Percentiles rank a stretch among this genome's conserved stretches.
Conservation (phyloP, 2,113 vertebrate species). For the Paraplagusia blochii region DNA sequence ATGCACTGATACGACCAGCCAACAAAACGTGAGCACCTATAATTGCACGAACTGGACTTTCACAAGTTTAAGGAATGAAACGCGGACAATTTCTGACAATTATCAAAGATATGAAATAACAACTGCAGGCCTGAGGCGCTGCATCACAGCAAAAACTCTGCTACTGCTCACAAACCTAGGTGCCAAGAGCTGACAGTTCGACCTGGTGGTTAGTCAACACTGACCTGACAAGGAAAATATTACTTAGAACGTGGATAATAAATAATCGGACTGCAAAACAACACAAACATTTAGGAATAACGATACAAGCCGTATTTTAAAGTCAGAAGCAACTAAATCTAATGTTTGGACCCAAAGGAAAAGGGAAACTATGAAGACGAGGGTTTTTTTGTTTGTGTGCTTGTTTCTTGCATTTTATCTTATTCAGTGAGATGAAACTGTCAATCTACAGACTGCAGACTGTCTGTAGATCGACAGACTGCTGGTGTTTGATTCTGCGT, state of each 20-base stretch:
- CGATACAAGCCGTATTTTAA: conserved; percentile 26
- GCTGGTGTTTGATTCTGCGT: no score
- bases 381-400: no score
- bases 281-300: conserved; percentile 16
- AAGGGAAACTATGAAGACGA: conserved; percentile 1
- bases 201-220: conserved; percentile 21
- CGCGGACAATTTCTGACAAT: conserved; percentile 65
- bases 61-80: conserved; percentile 68
- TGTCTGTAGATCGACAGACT: no score
- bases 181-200: conserved; percentile 42
- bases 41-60: conserved; percentile 57
- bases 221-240: conserved; percentile 49
- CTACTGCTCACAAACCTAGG: conserved; percentile 29
- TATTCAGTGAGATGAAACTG: no score
- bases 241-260: conserved; percentile 40
- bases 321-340: conserved; percentile 8
- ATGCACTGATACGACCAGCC: conserved; percentile 58
- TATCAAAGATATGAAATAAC: conserved; percentile 73
- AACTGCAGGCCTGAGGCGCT: conserved; percentile 63
- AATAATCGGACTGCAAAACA: conserved; percentile 16
- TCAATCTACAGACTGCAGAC: no score
- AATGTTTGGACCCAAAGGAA: conserved; percentile 6
- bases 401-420: no score
- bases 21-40: conserved; percentile 43
- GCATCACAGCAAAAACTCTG: conserved; percentile 56